A percentile compares a stretch with the other conserved stretches of the same genome.
These are phyloP conservation scores for Oophaga pumilio DNA, from an alignment of 2,113 vertebrate species.

Conservation along the genomic window DNA sequence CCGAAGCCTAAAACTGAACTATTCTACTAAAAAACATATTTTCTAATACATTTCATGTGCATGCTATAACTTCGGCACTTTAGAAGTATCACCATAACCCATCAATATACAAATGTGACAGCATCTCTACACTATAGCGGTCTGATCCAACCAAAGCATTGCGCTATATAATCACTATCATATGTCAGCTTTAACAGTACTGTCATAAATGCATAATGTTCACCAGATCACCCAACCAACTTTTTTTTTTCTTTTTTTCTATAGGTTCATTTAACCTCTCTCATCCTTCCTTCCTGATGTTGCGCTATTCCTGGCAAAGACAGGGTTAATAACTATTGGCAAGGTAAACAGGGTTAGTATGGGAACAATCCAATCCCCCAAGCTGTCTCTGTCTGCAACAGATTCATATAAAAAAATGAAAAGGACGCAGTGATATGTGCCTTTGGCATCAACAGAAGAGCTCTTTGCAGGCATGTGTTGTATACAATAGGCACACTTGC, in stretches of 20 bases:
- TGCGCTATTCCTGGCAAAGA: not conserved
- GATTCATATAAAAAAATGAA: conserved; percentile 38
- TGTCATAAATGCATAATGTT: not conserved
- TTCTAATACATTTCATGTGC: not conserved
- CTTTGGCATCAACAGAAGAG: conserved; percentile 48
- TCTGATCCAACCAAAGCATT: not conserved
- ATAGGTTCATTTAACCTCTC: not conserved
- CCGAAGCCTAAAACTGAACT: too few relatives aligned
- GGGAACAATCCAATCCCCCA: conserved; percentile 50
- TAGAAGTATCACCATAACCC: not conserved
- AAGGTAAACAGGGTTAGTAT: conserved; percentile 38
- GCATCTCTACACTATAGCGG: not conserved
- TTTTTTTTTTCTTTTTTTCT: not conserved
- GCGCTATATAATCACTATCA: not conserved
- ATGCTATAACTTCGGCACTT: not conserved
- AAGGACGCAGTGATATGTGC: conserved; percentile 37
- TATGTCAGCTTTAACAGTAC: not conserved
- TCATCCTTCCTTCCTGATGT: not conserved
- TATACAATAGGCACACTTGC: conserved; percentile 43
- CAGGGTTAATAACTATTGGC: conserved; percentile 48
- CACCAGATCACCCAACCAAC: not conserved
- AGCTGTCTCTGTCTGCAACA: conserved; percentile 50
- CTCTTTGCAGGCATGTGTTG: conserved; percentile 46
- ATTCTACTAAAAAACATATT: too few relatives aligned
- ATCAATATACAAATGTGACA: not conserved